Evolutionary conservation across 1,140 invertebrate species (phyloP).

Genomic region (Sarcophaga bullata): DNA sequence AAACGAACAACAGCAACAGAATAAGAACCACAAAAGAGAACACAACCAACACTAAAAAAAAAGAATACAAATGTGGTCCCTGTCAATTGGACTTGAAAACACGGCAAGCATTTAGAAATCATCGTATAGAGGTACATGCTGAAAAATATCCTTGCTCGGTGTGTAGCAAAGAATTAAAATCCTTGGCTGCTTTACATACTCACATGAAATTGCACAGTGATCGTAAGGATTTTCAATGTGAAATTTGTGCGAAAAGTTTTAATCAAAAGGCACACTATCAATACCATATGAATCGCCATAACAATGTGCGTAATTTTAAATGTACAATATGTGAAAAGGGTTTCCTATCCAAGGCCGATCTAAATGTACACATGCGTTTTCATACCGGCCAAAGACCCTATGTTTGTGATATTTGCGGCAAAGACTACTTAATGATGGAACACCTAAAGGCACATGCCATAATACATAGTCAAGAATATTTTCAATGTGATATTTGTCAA

Average conservation of each 20-base stretch:
- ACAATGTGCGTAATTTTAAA: conserved; percentile 44
- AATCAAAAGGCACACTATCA: conserved; percentile 47
- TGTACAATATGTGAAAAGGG: conserved; percentile 51
- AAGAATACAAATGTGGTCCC: conserved; percentile 23
- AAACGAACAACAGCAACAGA: background rate
- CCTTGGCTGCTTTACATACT: conserved; percentile 5
- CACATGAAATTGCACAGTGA: conserved; percentile 43
- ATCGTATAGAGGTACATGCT: conserved; percentile 41
- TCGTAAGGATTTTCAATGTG: conserved; percentile 41
- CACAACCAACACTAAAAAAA: background rate
- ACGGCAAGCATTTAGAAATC: conserved; percentile 31
- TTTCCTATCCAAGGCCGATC: conserved; percentile 49
- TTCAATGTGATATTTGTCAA: conserved; percentile 42
- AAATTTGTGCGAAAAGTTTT: conserved; percentile 43
- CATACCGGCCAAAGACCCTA: conserved; percentile 49
- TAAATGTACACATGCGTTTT: conserved; percentile 51
- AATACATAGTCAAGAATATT: conserved; percentile 41
- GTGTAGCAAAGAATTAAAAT: conserved; percentile 35
- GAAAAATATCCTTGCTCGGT: conserved; percentile 37
- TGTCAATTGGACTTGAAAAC: conserved; percentile 36
- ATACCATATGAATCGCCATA: conserved; percentile 45
- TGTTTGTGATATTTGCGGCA: conserved; percentile 51
- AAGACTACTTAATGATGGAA: conserved; percentile 39
- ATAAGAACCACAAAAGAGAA: background rate
- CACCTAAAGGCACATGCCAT: conserved; percentile 44